Base-by-base conservation (phyloP, 2,113 vertebrate species). In the Felis catus region DNA sequence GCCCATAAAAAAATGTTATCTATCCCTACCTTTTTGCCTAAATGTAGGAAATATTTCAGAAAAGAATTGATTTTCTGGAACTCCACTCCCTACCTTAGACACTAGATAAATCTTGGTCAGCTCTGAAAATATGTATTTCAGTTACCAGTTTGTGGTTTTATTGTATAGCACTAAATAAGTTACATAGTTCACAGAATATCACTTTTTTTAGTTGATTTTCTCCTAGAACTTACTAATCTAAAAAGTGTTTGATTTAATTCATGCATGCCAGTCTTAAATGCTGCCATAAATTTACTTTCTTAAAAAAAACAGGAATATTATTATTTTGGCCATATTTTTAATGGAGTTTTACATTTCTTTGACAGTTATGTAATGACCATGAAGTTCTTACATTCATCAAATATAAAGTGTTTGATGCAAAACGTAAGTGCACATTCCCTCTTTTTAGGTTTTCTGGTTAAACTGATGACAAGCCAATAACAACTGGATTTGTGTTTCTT, bases 331-430 rank as follows among this genome's bases (percentile, higher is more conserved):
- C 31, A 1, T 87, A 66, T 83, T 94, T 97, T 92, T 97, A 68
- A 97, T 66, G 61, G 87, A 96, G 55, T 70, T 96, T 93, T 71
- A 97, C 96, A 12, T 99, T 98, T 98, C 97, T 97, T 83, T 98
- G 98, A 65, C 99, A 99, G 99, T 98, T 99, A 96, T 99, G 99
- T 98, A 99, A 99, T 48, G 99, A 99, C 98, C 99, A 99, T 55
- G 99, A 99, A 88, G 99, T 99, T 96, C 99, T 99, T 33, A 99
- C 99, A 91, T 99, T 99, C 98, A 99, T 99, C 98, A 99, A 99
- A 98, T 99, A 99, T 98, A 99, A 99, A 99, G 99, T 99, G 97
- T 99, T 99, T 98, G 99, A 99, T 98, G 99, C 99, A 95, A 99
- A 99, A 99, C 99, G 99, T 99, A 98, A 99, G 99, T 99, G 93